Base-by-base conservation (phyloP, 2,113 vertebrate species). In the Nipponia nippon region DNA sequence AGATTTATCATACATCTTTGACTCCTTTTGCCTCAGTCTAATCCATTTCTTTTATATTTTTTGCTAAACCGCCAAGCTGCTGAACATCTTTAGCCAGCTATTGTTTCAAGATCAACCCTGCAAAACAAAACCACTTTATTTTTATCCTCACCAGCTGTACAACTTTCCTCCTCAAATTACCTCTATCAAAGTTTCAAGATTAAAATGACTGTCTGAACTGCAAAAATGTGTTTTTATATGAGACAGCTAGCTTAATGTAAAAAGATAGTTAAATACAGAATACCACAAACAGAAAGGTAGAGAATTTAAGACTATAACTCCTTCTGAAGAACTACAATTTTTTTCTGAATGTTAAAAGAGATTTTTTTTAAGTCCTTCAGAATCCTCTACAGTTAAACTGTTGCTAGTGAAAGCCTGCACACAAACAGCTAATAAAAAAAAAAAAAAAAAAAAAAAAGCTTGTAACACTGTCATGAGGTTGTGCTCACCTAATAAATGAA, bases 151-250 rank as follows among this genome's bases (percentile, higher is more conserved):
- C 36, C 75, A 96, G 87, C 82, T 93, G 88, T 81, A 83, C 34
- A 91, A 69, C 55, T 88, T 94, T 94, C 84, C 53, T 94, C 62
- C 71, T 85, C 70, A 80, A 96, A 95, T 96, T 96, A 83, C 90
- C 82, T 85, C 78, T 62, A 91, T 90, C 90, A 90, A 73, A 88
- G 72, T 79, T 85, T 77, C 79, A 80, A 44, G 44, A 95, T 85
- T 44, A 34, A 80, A 82, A 80, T 83, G 70, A 90, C 40, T 81
- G 53, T 10, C 38, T 90, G 78, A 79, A 46, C 26, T 32, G 53
- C 30, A 89, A 91, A 83, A 84, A 59, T 36, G 7, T 56, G 40
- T 2, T 79, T 93, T 85, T 65, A 52, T 49, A 42, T 46, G 61
- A 69, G 23, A 76, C 6, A 90, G n/a, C 8, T 49, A 22, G 9